A percentile compares a stretch with the other conserved stretches of the same genome.
Conservation (phyloP, 2,797 vertebrate genomes). For the Macrochelys suwanniensis region DNA sequence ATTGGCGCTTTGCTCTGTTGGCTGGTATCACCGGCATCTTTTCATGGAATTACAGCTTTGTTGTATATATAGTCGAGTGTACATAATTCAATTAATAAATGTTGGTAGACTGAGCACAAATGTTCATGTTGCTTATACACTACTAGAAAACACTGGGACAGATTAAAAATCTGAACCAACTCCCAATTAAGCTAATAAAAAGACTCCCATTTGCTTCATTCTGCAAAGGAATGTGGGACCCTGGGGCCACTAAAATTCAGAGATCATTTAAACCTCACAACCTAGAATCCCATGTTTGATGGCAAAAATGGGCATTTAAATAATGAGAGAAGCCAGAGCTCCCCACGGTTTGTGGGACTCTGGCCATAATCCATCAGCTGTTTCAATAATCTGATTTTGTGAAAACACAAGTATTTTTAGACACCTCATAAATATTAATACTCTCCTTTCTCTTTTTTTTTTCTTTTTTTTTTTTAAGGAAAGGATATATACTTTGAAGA, state of each 20-base stretch:
- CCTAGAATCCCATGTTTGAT: background rate
- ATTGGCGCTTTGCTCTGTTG: background rate
- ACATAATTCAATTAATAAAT: background rate
- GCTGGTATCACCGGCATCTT: fast-evolving
- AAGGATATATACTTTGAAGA: conserved; percentile 87
- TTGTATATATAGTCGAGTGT: background rate
- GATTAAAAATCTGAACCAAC: background rate
- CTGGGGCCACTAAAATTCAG: background rate
- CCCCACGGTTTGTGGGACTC: background rate
- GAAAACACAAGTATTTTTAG: background rate
- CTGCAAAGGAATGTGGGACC: background rate
- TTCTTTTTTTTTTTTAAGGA: conserved; percentile 78
- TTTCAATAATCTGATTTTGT: background rate
- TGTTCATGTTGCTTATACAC: background rate
- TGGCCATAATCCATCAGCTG: background rate
- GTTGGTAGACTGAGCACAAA: background rate
- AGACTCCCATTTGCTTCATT: background rate
- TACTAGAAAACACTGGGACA: background rate
- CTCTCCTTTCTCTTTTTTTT: fast-evolving
- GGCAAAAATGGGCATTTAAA: background rate
- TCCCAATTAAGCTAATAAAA: background rate
- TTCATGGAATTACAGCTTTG: background rate
- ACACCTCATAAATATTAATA: background rate
- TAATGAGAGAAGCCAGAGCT: background rate
- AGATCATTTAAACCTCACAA: background rate